Evolutionary conservation across 1,140 invertebrate species (phyloP), one percentile per base, ranked within the genome.

Genomic region (Nilaparvata lugens): DNA sequence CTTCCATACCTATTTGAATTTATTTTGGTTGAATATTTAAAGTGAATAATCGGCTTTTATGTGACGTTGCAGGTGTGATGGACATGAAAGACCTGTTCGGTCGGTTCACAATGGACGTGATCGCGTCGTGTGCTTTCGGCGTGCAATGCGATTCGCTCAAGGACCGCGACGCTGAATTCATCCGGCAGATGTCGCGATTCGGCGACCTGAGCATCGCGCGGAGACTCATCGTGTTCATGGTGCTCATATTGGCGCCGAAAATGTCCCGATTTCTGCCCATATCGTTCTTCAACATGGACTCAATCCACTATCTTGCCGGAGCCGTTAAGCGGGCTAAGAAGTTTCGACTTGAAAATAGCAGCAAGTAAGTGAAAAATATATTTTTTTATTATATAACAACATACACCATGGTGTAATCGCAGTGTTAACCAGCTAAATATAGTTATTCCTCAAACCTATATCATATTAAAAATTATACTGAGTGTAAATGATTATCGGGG

Each of bases 61-160:
- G 7, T 54, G 66, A 24, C 70, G 62, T 35, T 67, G 13, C 5
- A 48, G 45, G 21, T 18, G 67, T 67, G 13, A 70, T 80, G 18
- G 78, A 81, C 64, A 72, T 79, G 24, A 73, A 78, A 67, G 73
- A 76, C 62, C 40, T 79, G 2, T 66, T 78, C 48, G 73, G 72
- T 2, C 73, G 75, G 38, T 82, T 76, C 57, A 75, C 78, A 0
- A 79, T 76, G 14, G 80, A 82, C 63, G 74, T 80, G 9, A 82
- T 82, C 58, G 79, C 77, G 2, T 76, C 75, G 0, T 78, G 76
- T 57, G 80, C 77, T 7, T 84, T 84, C 70, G 83, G 81, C 3
- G 68, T 83, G 6, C 69, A 82, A 56, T 75, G 74, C 62, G 76
- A 81, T 56, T 70, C 76, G 11, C 63, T 83, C 11, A 68, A 71